Evolutionary conservation across 2,888 invertebrate genomes (phyloP), one percentile per base, ranked within the genome.

Genomic region (Agrenia bidenticulata): DNA sequence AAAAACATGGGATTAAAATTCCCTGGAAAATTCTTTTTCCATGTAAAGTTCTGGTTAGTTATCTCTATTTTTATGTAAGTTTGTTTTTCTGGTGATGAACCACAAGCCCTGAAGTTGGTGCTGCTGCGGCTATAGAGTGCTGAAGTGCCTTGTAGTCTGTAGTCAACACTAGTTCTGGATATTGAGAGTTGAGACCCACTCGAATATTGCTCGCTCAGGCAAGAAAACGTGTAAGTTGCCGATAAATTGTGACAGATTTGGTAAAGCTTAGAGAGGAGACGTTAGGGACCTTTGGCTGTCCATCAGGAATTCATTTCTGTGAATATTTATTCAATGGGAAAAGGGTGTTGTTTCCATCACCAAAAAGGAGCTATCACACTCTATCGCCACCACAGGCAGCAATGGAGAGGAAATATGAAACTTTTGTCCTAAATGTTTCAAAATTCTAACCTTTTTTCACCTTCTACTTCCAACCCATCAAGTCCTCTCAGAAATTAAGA

Each of bases 271-370:
- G 11, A 23, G 55, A 42, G 41, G 41, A 42, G 41, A 42, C 32
- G 55, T 27, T 24, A 32, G 21, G 26, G 42, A 42, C 23, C 41
- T 45, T 41, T 58, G 42, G 42, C 58, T 59, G 59, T 59, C 59
- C 59, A 50, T 59, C 59, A 59, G 19, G 19, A 55, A 45, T 45
- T 45, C 45, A 45, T 19, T 19, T n/a, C 19, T 45, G 5, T 55
- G 55, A 55, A 55, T 55, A 55, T 32, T 32, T 32, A 55, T 55
- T 45, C n/a, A 19, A 45, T 17, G 45, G 45, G 37, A 37, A 41
- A 64, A 69, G 70, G 71, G 72, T 74, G 73, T 74, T 73, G 73
- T 66, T 70, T 74, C 73, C 71, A 66, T 67, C 74, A 70, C 74
- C 70, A 55, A 55, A 17, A 23, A 45, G 27, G 27, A 55, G 55